These are phyloP conservation scores for Acanthurus tractus DNA, from an alignment of 2,797 vertebrate genomes.

Conservation along the genomic window DNA sequence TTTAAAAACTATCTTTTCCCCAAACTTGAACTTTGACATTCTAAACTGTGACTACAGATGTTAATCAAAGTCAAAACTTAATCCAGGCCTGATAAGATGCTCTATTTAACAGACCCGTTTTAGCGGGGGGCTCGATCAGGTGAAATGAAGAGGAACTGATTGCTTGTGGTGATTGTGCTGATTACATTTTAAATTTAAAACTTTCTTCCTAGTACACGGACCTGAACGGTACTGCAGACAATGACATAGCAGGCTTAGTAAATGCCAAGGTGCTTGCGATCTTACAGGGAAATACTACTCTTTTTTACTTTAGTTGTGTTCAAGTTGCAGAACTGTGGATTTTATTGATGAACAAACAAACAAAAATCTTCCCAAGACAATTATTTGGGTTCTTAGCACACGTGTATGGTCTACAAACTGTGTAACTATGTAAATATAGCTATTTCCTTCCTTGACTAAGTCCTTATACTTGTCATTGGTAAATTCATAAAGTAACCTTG, in stretches of 20 bases:
- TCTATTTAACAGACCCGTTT: constrained; percentile 73
- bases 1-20: constrained; percentile 36
- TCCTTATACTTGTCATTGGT: constrained; percentile 2
- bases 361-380: not conserved
- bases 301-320: constrained; percentile 13
- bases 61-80: constrained; percentile 84
- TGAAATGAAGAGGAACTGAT: constrained; percentile 86
- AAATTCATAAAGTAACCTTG: constrained; percentile 17
- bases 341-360: not conserved
- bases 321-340: not conserved
- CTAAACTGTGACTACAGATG: constrained; percentile 71
- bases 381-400: not conserved
- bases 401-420: not conserved
- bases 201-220: constrained; percentile 63
- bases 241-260: constrained; percentile 60
- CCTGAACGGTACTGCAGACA: constrained; percentile 62
- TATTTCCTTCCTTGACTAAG: constrained; percentile 18
- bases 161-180: constrained; percentile 85
- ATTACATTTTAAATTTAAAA: constrained; percentile 89
- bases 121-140: constrained; percentile 77
- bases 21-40: constrained; percentile 77
- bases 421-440: not conserved
- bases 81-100: constrained; percentile 82
- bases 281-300: constrained; percentile 12
- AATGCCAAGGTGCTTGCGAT: constrained; percentile 64